phyloP scores from a whole-genome alignment of 2,888 invertebrate species.

The Ditula angustiorana region DNA sequence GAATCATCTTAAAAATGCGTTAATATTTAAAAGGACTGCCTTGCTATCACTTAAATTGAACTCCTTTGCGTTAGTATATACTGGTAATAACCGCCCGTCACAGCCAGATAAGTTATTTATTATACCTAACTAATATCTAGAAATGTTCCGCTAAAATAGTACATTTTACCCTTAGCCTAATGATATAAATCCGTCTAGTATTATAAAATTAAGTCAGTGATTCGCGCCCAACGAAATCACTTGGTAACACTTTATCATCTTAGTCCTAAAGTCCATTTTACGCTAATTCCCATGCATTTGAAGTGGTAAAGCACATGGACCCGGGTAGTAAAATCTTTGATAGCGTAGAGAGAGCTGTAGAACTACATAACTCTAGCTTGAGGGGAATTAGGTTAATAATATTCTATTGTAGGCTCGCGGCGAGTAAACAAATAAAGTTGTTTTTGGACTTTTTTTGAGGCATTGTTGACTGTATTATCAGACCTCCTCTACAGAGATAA shows the following conservation, averaged over 20 bases:
- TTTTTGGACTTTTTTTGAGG: not conserved
- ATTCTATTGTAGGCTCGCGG: constrained; percentile 3
- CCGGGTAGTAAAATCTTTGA: constrained; percentile 9
- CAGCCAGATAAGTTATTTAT: not conserved
- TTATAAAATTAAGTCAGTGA: not conserved
- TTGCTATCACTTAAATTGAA: too few relatives aligned
- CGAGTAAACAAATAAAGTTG: not conserved
- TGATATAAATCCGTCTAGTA: not conserved
- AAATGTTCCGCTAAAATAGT: not conserved
- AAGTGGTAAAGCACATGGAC: too few relatives aligned
- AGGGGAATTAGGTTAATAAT: not conserved
- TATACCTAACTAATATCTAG: not conserved
- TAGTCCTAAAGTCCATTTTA: not conserved
- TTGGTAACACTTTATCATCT: not conserved
- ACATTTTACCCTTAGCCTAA: not conserved
- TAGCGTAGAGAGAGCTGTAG: not conserved
- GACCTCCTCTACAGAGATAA: not conserved
- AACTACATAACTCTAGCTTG: not conserved
- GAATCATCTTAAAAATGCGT: too few relatives aligned
- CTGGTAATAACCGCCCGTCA: too few relatives aligned
- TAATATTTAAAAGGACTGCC: too few relatives aligned
- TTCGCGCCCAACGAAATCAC: not conserved
- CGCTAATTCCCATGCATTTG: not conserved
- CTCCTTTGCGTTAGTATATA: too few relatives aligned
- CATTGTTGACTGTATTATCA: not conserved